phyloP scores from a whole-genome alignment of 2,113 vertebrate genomes.

The Heteronetta atricapilla region DNA sequence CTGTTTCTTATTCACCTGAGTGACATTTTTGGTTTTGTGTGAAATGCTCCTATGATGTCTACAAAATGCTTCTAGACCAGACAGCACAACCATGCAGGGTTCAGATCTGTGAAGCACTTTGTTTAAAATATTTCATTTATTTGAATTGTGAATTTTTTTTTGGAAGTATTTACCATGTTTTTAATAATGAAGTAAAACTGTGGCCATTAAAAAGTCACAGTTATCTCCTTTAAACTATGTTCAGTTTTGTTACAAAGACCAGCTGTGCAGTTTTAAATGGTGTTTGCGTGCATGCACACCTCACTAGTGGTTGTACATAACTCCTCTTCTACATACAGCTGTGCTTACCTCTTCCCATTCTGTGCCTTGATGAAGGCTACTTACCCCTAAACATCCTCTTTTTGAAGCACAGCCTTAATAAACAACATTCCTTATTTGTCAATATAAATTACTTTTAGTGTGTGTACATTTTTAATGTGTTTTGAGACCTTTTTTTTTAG shows the following conservation, averaged over 20 bases:
- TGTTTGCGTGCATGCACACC: constrained; percentile 82
- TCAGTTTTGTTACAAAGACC: constrained; percentile 70
- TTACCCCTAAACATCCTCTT: constrained; percentile 63
- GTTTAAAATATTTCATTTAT: constrained; percentile 68
- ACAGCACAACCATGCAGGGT: constrained; percentile 70
- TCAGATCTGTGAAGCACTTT: constrained; percentile 81
- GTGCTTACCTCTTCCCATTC: constrained; percentile 73
- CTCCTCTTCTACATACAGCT: constrained; percentile 72
- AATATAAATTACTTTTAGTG: constrained; percentile 78
- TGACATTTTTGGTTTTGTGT: constrained; percentile 79
- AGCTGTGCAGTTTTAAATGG: constrained; percentile 73
- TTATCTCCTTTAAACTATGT: constrained; percentile 68
- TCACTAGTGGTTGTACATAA: constrained; percentile 78
- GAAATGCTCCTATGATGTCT: constrained; percentile 78
- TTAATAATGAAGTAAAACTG: constrained; percentile 75
- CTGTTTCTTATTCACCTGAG: constrained; percentile 76
- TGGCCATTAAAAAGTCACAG: constrained; percentile 69
- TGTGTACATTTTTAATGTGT: constrained; percentile 75
- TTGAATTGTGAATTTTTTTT: constrained; percentile 72
- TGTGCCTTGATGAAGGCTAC: constrained; percentile 81
- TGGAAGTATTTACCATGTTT: constrained; percentile 77
- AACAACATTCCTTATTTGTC: constrained; percentile 81
- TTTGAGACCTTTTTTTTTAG: constrained; percentile 56
- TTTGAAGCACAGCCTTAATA: constrained; percentile 80
- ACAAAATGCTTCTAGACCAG: constrained; percentile 82